These are phyloP conservation scores for Cantharis nigra DNA, from an alignment of 2,888 invertebrate genomes.

Conservation along the genomic window DNA sequence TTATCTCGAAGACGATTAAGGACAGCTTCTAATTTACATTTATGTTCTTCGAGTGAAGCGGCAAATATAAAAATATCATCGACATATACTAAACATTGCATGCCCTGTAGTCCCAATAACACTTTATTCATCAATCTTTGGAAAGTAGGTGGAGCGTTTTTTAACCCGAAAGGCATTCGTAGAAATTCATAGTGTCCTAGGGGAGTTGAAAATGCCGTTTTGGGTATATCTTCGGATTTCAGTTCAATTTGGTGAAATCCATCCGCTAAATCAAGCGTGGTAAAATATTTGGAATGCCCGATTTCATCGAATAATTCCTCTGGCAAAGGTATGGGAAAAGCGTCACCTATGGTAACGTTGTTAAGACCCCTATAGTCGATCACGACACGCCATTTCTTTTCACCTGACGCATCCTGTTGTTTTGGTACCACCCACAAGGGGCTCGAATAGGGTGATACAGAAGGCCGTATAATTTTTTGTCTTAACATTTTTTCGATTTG, in stretches of 20 bases:
- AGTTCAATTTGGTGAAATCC: background rate
- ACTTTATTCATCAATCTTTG: background rate
- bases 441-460: conserved; percentile 36
- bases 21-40: too few relatives aligned
- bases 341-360: background rate
- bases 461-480: conserved; percentile 38
- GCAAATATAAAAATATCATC: too few relatives aligned
- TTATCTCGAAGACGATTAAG: too few relatives aligned
- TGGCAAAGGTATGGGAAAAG: background rate
- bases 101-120: background rate
- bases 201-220: background rate
- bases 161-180: background rate
- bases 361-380: background rate
- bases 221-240: background rate
- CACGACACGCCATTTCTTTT: conserved; percentile 30
- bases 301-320: background rate
- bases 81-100: background rate
- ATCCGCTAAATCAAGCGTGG: background rate
- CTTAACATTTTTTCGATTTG: conserved; percentile 39
- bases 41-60: too few relatives aligned
- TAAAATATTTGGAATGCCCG: background rate
- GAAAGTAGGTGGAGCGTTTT: too few relatives aligned
- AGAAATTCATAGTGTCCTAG: background rate
- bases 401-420: conserved; percentile 36
- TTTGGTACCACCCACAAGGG: conserved; percentile 42